These are phyloP conservation scores for Eupithecia abbreviata DNA, from an alignment of 2,888 invertebrate genomes.

Conservation along the genomic window DNA sequence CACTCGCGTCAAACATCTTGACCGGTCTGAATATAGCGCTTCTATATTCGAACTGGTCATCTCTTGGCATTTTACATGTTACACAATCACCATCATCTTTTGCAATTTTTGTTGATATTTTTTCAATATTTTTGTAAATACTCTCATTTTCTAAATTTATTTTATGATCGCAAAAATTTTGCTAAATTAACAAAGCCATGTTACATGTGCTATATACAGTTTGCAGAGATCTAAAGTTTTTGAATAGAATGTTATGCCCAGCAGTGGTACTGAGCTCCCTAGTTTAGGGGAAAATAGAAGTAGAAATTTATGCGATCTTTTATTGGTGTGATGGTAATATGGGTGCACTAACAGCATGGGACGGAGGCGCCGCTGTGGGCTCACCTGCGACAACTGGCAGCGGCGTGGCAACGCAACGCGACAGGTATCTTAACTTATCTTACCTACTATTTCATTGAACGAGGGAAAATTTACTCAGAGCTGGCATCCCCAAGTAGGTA, in stretches of 20 bases:
- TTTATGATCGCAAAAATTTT: conserved; percentile 37
- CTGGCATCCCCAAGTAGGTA: neutral
- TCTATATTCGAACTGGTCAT: neutral
- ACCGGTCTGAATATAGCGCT: conserved; percentile 15
- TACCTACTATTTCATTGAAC: conserved; percentile 2
- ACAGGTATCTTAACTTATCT: conserved; percentile 57
- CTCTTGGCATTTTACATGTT: conserved; percentile 12
- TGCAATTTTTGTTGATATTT: conserved; percentile 16
- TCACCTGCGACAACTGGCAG: conserved; percentile 74
- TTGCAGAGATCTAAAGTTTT: conserved; percentile 3
- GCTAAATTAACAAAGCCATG: neutral
- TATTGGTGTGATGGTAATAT: conserved; percentile 59
- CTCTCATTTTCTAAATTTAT: conserved; percentile 29
- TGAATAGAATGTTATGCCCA: neutral
- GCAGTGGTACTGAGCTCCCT: conserved; percentile 5
- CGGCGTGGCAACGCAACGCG: conserved; percentile 62
- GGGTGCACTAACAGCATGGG: conserved; percentile 86
- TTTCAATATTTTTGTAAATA: conserved; percentile 33
- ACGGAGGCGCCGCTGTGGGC: conserved; percentile 78
- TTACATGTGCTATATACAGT: neutral
- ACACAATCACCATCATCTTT: conserved; percentile 27
- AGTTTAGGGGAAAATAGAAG: conserved; percentile 11
- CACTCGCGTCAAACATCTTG: conserved; percentile 40
- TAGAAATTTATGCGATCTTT: conserved; percentile 35
- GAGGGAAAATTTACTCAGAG: conserved; percentile 7